Evolutionary conservation across 2,888 invertebrate species (phyloP).

Genomic region (Ephialtes manifestator): DNA sequence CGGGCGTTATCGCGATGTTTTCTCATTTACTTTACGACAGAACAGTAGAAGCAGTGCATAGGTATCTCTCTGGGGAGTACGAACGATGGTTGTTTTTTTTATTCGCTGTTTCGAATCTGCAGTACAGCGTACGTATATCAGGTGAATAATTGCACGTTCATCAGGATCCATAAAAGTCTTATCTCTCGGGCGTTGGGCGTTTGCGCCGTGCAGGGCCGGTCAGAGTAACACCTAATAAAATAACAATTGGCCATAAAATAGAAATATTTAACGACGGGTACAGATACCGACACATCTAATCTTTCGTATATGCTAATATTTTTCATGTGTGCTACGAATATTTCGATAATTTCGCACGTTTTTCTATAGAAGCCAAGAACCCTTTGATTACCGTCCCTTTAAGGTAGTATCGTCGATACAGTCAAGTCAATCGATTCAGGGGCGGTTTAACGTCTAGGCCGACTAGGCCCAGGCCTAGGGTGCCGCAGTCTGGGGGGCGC

Average conservation of each 20-base stretch:
- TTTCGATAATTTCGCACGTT: slow-evolving; percentile 45
- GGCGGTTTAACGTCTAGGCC: no score
- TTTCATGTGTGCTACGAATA: not conserved
- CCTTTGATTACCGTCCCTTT: not conserved
- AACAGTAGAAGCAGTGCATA: not conserved
- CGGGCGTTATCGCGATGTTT: slow-evolving; percentile 61
- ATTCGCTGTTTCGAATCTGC: slow-evolving; percentile 7
- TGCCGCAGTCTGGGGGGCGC: no score
- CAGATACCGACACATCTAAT: not conserved
- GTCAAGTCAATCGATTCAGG: no score
- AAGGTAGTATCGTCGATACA: no score
- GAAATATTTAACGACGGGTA: slow-evolving; percentile 63
- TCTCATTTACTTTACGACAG: slow-evolving; percentile 60
- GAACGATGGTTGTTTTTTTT: not conserved
- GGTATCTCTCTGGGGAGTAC: not conserved
- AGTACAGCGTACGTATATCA: slow-evolving; percentile 44
- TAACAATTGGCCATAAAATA: slow-evolving; percentile 70
- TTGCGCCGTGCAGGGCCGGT: slow-evolving; percentile 34
- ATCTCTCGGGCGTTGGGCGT: slow-evolving; percentile 62
- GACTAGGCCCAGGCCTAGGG: no score
- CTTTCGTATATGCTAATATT: slow-evolving; percentile 15
- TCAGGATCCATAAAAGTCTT: slow-evolving; percentile 73
- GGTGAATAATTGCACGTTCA: slow-evolving; percentile 72
- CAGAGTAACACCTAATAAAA: slow-evolving; percentile 70
- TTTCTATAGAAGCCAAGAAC: not conserved